phyloP scores from a whole-genome alignment of 2,888 invertebrate genomes.

The Metopia argyrocephala region DNA sequence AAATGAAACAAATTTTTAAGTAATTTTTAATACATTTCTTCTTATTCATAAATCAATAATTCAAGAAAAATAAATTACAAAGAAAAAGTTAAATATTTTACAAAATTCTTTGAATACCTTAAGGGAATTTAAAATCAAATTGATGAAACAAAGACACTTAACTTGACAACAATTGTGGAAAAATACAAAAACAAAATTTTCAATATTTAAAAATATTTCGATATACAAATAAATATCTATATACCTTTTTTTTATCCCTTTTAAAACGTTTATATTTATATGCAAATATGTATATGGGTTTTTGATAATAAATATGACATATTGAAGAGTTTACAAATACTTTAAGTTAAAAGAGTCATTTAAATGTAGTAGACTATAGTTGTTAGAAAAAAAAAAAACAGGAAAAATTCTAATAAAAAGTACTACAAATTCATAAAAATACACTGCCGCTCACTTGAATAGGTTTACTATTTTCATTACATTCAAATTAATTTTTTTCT shows the following conservation, averaged over 20 bases:
- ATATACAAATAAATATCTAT: not conserved
- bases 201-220: not conserved
- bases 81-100: not conserved
- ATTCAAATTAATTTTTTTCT: too few species aligned
- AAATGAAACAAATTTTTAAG: too few species aligned
- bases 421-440: too few species aligned
- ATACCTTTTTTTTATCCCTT: not conserved
- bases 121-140: not conserved
- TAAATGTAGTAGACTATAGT: slow-evolving; percentile 14
- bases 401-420: too few species aligned
- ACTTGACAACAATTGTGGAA: not conserved
- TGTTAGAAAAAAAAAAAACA: too few species aligned
- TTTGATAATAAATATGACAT: not conserved
- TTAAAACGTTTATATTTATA: too few species aligned
- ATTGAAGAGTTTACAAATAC: slow-evolving; percentile 7
- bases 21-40: too few species aligned
- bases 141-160: not conserved
- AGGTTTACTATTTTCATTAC: too few species aligned
- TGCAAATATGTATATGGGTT: too few species aligned
- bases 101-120: not conserved
- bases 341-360: slow-evolving; percentile 34
- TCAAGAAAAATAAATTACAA: not conserved
- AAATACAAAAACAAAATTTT: not conserved
- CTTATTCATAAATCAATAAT: slow-evolving; percentile 6
- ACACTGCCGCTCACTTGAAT: too few species aligned